A percentile compares a stretch with the other conserved stretches of the same genome.
phyloP scores from a whole-genome alignment of 2,888 invertebrate genomes.

The Drosophila algonquin region DNA sequence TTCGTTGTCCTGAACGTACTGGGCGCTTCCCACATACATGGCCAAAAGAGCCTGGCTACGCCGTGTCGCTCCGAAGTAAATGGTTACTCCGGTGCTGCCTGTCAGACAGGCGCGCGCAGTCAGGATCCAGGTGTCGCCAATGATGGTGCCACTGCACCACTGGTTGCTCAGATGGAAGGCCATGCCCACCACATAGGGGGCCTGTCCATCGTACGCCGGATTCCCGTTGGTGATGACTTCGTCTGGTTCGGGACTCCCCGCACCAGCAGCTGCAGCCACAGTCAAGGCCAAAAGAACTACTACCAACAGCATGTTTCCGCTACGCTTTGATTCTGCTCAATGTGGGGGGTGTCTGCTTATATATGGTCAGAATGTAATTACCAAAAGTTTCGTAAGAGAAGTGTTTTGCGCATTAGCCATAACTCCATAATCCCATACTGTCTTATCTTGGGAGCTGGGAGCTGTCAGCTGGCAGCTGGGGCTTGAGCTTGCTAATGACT shows the following conservation, averaged over 20 bases:
- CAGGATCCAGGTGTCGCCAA: slow-evolving; percentile 30
- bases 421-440: background rate
- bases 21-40: background rate
- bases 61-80: slow-evolving; percentile 20
- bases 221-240: slow-evolving; percentile 32
- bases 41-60: slow-evolving; percentile 9
- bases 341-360: background rate
- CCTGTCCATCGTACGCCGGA: slow-evolving; percentile 29
- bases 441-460: slow-evolving; percentile 9
- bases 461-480: background rate
- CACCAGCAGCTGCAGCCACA: background rate
- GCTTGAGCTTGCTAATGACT: background rate
- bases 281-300: slow-evolving; percentile 1
- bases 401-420: no score
- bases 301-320: slow-evolving; percentile 15
- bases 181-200: slow-evolving; percentile 33
- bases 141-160: slow-evolving; percentile 40
- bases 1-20: slow-evolving; percentile 8
- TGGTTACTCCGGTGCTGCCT: slow-evolving; percentile 32
- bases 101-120: slow-evolving; percentile 21
- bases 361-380: slow-evolving; percentile 25
- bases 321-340: background rate
- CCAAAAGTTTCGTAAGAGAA: slow-evolving; percentile 13
- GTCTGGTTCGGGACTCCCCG: background rate
- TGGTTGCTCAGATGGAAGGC: slow-evolving; percentile 16